Percentiles rank a stretch among this genome's conserved stretches.
Evolutionary conservation across 2,113 vertebrate species (phyloP).

Genomic region (Corythornis cristatus): DNA sequence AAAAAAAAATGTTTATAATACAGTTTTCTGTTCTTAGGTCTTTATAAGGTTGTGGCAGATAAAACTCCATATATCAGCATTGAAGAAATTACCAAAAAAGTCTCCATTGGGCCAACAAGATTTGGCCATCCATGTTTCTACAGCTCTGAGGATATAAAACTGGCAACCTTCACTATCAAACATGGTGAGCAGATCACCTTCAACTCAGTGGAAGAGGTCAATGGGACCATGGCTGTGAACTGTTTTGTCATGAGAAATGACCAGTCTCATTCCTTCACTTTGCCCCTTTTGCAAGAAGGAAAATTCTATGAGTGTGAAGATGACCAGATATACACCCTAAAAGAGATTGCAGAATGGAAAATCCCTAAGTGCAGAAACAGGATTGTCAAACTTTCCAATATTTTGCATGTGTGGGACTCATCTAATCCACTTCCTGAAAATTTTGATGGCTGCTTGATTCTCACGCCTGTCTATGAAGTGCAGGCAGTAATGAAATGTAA

Average conservation of each 20-base stretch:
- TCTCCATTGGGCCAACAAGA: conserved; percentile 74
- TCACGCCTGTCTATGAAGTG: conserved; percentile 84
- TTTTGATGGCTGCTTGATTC: conserved; percentile 73
- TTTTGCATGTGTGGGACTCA: conserved; percentile 47
- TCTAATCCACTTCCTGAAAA: conserved; percentile 70
- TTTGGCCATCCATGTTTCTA: conserved; percentile 78
- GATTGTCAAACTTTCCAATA: conserved; percentile 74
- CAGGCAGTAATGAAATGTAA: conserved; percentile 86
- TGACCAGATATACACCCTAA: conserved; percentile 83
- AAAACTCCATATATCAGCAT: conserved; percentile 76
- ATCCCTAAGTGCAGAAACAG: conserved; percentile 80
- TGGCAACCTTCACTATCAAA: conserved; percentile 65
- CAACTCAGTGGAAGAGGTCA: conserved; percentile 64
- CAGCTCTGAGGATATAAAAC: conserved; percentile 64
- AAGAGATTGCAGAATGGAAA: conserved; percentile 85
- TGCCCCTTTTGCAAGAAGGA: conserved; percentile 79
- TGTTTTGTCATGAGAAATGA: conserved; percentile 72
- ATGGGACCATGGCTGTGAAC: conserved; percentile 58
- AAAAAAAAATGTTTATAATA: conserved; percentile 3
- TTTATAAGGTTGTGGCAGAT: conserved; percentile 82
- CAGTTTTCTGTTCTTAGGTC: conserved; percentile 73
- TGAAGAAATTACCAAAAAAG: conserved; percentile 77
- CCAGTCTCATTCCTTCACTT: conserved; percentile 62
- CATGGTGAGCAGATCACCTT: conserved; percentile 72
- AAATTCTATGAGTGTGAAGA: conserved; percentile 84